Evolutionary conservation across 2,888 invertebrate genomes (phyloP), one percentile per base, ranked within the genome.

Genomic region (Trissonchulus sp.): DNA sequence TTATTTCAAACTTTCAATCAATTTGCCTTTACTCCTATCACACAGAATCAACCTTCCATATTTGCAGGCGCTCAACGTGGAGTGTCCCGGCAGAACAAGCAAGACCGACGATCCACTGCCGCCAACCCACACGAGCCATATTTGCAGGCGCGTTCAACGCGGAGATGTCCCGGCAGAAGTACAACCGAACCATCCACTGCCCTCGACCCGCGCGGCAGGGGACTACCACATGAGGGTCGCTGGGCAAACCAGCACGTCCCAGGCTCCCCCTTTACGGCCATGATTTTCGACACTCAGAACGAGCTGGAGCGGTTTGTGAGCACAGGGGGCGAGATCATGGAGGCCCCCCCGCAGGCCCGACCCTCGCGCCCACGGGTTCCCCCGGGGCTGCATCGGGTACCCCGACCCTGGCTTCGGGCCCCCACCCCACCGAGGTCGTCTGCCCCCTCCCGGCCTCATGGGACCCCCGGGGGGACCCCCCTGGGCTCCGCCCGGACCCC

Each of bases 171-270:
- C 88, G 98, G 28, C 98, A 99, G 86, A 96, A 97, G 86, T 94
- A 96, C 84, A 98, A 99, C 86, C 89, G 99, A 80, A 96, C 96
- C 63, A 99, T 99, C 85, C 88, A 97, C 75, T 99, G 99, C 90
- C 94, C 94, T n/a, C n/a, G n/a, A n/a, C n/a, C n/a, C 95, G 95
- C 74, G 98, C 99, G 85, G 96, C 97, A 1, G 99, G 99, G 38
- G 96, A 99, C 86, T 99, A 99, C 86, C 89, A 96, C 77, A 94
- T 99, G 63, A 95, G 97, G 85, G 94, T 95, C 1, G 92, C 85
- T 99, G 98, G 98, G 97, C 98, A 1, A 96, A 94, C 33, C 93
- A 96, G 79, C 91, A 97, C 83, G 97, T 98, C 34, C 97, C 97
- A 72, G 98, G 98, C 74, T 96, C 95, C 65, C 98, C 99, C 0